Evolutionary conservation across 2,113 vertebrate species (phyloP).

Genomic region (Uropsilus gracilis): DNA sequence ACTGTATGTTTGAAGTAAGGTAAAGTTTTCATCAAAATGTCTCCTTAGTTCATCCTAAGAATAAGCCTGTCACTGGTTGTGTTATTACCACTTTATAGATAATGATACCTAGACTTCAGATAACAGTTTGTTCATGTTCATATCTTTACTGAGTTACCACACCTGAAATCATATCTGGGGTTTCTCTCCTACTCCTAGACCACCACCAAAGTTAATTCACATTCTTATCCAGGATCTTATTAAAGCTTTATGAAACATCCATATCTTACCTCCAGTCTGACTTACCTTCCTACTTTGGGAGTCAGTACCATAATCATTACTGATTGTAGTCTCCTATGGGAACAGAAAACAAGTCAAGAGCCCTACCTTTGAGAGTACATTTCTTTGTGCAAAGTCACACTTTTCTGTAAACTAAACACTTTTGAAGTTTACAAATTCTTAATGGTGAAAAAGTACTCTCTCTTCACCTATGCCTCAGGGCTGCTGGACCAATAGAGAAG

Average conservation of each 20-base stretch:
- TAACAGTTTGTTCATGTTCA: background rate
- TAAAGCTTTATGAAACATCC: background rate
- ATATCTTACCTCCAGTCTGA: background rate
- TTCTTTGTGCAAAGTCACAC: background rate
- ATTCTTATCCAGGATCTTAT: background rate
- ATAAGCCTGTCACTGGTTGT: background rate
- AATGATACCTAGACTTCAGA: background rate
- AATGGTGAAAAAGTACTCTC: background rate
- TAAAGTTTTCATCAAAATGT: background rate
- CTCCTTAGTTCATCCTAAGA: background rate
- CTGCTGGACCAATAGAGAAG: background rate
- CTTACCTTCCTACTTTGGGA: background rate
- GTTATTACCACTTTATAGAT: background rate
- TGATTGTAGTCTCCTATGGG: background rate
- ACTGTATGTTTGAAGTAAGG: background rate
- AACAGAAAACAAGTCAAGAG: background rate
- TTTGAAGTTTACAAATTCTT: background rate
- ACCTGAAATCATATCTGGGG: background rate
- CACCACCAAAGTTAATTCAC: background rate
- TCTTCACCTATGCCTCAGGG: background rate
- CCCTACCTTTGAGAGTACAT: background rate
- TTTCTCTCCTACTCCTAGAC: background rate
- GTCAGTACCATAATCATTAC: background rate
- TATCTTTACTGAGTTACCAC: background rate
- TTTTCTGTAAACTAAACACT: background rate